Conservation (phyloP, 2,113 vertebrate species). For the Connochaetes taurinus region DNA sequence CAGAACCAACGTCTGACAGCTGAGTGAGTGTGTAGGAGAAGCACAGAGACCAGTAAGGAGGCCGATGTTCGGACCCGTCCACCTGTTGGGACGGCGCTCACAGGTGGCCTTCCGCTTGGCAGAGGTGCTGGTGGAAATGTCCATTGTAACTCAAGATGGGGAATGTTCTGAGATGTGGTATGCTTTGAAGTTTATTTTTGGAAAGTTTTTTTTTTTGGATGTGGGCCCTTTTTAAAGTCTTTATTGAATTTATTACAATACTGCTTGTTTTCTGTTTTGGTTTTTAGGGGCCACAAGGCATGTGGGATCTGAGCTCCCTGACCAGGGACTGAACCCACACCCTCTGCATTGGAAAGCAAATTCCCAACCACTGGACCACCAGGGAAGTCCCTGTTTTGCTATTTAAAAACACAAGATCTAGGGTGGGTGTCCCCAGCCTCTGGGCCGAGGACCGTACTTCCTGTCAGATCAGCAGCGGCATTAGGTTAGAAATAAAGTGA, state of each 20-base stretch:
- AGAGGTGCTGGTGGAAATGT: neutral
- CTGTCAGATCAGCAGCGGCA: neutral
- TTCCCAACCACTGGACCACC: neutral
- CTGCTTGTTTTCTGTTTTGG: neutral
- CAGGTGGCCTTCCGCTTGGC: neutral
- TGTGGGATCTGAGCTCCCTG: neutral
- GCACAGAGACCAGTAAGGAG: neutral
- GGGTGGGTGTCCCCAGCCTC: neutral
- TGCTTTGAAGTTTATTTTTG: neutral
- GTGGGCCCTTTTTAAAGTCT: neutral
- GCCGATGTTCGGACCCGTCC: accelerated
- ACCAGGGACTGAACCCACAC: neutral
- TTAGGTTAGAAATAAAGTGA: neutral
- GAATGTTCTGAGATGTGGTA: neutral
- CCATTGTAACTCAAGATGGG: neutral
- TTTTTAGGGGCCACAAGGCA: neutral
- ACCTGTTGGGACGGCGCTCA: neutral
- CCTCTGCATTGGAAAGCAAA: neutral
- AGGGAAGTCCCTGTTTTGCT: neutral
- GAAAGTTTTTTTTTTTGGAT: neutral
- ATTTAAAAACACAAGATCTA: neutral
- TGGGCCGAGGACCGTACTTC: accelerated
- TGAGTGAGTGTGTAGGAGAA: neutral
- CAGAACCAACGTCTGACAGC: neutral
- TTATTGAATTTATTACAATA: neutral